phyloP scores from a whole-genome alignment of 2,888 invertebrate species.

The Epistrophe grossulariae region DNA sequence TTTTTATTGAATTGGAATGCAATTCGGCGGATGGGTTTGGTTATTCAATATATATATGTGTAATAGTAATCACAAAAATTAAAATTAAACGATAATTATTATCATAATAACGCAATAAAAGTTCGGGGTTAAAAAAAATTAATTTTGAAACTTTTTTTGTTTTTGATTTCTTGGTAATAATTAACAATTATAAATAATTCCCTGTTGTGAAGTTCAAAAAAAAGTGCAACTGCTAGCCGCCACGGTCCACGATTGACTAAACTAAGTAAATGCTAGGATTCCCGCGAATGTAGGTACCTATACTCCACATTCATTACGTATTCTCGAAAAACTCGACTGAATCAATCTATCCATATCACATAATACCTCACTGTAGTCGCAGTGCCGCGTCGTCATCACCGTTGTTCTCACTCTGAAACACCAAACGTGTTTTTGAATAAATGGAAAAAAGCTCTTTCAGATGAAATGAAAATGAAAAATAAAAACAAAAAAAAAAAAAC shows the following conservation, averaged over 20 bases:
- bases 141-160: constrained; percentile 1
- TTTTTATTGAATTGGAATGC: constrained; percentile 75
- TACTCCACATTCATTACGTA: constrained; percentile 75
- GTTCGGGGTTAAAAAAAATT: background rate
- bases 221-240: constrained; percentile 83
- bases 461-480: constrained; percentile 60
- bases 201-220: constrained; percentile 77
- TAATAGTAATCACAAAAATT: background rate
- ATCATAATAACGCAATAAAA: background rate
- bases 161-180: constrained; percentile 17
- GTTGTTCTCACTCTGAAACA: constrained; percentile 70
- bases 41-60: background rate
- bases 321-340: constrained; percentile 73
- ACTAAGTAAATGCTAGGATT: constrained; percentile 83
- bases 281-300: constrained; percentile 75
- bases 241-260: constrained; percentile 84
- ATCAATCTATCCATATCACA: constrained; percentile 73
- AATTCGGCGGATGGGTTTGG: constrained; percentile 25
- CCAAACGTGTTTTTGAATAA: constrained; percentile 58
- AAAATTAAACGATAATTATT: background rate
- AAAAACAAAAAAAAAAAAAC: background rate
- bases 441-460: constrained; percentile 60
- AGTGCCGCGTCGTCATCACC: constrained; percentile 65
- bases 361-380: constrained; percentile 74
- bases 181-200: constrained; percentile 4